phyloP scores from a whole-genome alignment of 2,888 invertebrate species.

The Julus scandinavius region DNA sequence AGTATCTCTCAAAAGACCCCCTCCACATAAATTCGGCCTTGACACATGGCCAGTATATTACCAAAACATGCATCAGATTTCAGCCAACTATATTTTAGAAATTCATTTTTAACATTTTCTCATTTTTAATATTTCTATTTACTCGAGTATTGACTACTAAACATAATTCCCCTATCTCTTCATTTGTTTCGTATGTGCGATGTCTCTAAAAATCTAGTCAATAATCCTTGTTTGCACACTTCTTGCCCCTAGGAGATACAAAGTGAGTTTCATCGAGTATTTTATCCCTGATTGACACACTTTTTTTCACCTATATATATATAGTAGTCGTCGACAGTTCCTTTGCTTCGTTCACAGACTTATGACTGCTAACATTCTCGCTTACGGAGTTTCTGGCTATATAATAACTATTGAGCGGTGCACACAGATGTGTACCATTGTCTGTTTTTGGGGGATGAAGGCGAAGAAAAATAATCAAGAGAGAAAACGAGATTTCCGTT shows the following conservation, averaged over 20 bases:
- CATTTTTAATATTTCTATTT: too few relatives aligned
- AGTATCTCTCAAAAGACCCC: too few relatives aligned
- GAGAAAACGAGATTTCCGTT: constrained; percentile 43
- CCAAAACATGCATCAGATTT: too few relatives aligned
- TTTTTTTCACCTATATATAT: constrained; percentile 1
- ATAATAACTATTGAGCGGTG: constrained; percentile 42
- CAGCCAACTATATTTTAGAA: too few relatives aligned
- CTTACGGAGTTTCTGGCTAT: constrained; percentile 2
- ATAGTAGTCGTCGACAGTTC: not conserved
- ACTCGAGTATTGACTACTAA: not conserved
- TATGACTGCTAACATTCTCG: constrained; percentile 26
- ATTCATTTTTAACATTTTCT: too few relatives aligned
- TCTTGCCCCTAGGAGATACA: constrained; percentile 12
- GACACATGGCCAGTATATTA: too few relatives aligned
- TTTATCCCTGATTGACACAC: constrained; percentile 45
- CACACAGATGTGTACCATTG: constrained; percentile 38
- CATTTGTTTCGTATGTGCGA: constrained; percentile 9
- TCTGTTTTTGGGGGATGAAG: constrained; percentile 41
- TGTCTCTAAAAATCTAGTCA: constrained; percentile 37
- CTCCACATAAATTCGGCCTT: too few relatives aligned
- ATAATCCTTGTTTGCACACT: constrained; percentile 39
- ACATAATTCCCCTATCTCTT: not conserved
- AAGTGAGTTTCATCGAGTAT: constrained; percentile 34
- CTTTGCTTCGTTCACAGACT: not conserved
- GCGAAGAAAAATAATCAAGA: constrained; percentile 40